Evolutionary conservation across 2,113 vertebrate species (phyloP).

Genomic region (Arizona elegans): DNA sequence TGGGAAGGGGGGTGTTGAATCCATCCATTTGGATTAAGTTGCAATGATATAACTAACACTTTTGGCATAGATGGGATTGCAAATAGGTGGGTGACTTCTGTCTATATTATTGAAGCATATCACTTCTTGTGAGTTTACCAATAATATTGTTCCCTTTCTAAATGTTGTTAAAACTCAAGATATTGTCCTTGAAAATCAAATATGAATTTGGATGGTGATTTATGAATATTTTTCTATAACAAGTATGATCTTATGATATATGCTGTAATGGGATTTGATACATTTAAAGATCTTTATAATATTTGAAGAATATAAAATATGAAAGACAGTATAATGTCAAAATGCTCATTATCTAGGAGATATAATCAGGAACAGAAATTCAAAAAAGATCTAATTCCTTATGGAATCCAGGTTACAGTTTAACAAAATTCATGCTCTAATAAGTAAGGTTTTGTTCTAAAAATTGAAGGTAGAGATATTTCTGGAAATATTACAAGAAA

Average conservation of each 20-base stretch:
- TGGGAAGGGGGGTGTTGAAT: background rate
- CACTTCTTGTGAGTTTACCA: background rate
- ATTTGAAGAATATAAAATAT: background rate
- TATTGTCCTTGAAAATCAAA: background rate
- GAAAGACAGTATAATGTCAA: background rate
- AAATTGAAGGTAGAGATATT: background rate
- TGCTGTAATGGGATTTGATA: background rate
- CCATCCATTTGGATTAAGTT: background rate
- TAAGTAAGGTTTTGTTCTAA: background rate
- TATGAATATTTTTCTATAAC: background rate
- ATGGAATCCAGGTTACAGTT: background rate
- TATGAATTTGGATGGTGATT: background rate
- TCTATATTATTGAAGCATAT: background rate
- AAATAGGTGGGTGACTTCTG: background rate
- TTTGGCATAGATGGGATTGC: background rate
- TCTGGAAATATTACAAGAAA: background rate
- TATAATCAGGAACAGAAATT: background rate
- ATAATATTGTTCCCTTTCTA: background rate
- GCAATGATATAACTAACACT: background rate
- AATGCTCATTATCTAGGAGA: background rate
- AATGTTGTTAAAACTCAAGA: background rate
- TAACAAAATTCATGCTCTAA: background rate
- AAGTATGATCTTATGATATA: background rate
- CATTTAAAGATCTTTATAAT: background rate
- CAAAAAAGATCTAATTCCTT: background rate